Percentiles rank a stretch among this genome's conserved stretches.
phyloP scores from a whole-genome alignment of 2,113 vertebrate genomes.

The Myotis davidii region DNA sequence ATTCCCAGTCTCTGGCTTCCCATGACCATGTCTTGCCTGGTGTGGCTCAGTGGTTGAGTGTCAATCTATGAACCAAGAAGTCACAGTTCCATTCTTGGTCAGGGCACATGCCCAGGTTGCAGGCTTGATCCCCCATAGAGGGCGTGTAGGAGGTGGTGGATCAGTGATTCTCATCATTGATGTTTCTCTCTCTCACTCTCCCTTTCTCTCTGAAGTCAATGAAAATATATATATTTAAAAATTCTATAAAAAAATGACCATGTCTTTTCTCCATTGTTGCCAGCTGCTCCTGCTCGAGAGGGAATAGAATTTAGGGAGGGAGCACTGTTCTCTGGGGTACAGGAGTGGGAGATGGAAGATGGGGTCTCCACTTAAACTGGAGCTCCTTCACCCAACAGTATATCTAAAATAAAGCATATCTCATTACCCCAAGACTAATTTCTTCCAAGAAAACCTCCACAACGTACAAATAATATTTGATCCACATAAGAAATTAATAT shows the following conservation, averaged over 20 bases:
- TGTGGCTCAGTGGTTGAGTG: too few species aligned
- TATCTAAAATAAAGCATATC: neutral
- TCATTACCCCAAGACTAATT: neutral
- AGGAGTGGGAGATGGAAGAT: too few species aligned
- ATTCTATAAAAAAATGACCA: neutral
- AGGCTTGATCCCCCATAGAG: too few species aligned
- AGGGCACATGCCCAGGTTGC: too few species aligned
- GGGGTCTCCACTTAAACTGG: neutral
- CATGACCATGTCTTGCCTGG: neutral
- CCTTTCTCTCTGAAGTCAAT: too few species aligned
- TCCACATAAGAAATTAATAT: conserved; percentile 43
- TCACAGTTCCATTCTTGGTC: too few species aligned
- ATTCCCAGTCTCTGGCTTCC: neutral
- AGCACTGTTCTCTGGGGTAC: neutral
- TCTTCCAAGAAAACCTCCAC: conserved; percentile 5
- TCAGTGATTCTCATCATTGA: too few species aligned
- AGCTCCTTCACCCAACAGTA: neutral
- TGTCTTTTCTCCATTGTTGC: neutral
- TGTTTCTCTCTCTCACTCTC: too few species aligned
- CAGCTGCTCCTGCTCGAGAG: neutral
- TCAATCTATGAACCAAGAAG: too few species aligned
- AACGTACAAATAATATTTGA: conserved; percentile 10
- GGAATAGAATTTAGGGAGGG: neutral
- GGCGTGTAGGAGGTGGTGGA: too few species aligned
- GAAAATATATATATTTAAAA: too few species aligned